phyloP scores from a whole-genome alignment of 1,140 invertebrate genomes.

The Ips nitidus region DNA sequence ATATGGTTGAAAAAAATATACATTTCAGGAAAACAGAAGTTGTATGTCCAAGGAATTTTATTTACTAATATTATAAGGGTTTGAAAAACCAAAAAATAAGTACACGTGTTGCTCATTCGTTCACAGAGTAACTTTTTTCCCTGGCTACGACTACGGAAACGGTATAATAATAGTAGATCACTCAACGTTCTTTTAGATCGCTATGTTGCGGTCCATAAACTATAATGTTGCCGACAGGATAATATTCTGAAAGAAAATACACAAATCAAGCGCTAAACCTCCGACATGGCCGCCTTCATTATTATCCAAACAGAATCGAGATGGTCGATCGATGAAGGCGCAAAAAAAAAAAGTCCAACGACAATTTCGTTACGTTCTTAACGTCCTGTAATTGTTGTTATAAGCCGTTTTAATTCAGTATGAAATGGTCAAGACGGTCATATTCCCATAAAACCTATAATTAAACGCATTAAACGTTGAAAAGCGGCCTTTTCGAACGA shows the following conservation, averaged over 20 bases:
- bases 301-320: constrained; percentile 7
- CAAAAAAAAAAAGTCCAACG: neutral
- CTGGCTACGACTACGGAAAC: too few relatives aligned
- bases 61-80: too few relatives aligned
- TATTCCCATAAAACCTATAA: constrained; percentile 20
- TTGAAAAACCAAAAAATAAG: too few relatives aligned
- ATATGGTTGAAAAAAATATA: too few relatives aligned
- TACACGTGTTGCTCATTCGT: too few relatives aligned
- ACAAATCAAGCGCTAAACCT: constrained; percentile 14
- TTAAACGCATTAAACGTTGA: constrained; percentile 25
- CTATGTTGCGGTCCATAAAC: neutral
- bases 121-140: too few relatives aligned
- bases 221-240: neutral
- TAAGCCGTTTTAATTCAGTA: constrained; percentile 19
- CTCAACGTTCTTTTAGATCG: too few relatives aligned
- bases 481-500: constrained; percentile 9
- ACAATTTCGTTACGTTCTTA: constrained; percentile 16
- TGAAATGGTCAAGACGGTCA: constrained; percentile 11
- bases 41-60: too few relatives aligned
- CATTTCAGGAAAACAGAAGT: too few relatives aligned
- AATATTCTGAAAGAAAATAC: constrained; percentile 14
- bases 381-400: constrained; percentile 18
- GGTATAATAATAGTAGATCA: too few relatives aligned
- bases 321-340: neutral
- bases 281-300: neutral